phyloP scores from a whole-genome alignment of 2,113 vertebrate genomes.

The Xiphophorus couchianus region DNA sequence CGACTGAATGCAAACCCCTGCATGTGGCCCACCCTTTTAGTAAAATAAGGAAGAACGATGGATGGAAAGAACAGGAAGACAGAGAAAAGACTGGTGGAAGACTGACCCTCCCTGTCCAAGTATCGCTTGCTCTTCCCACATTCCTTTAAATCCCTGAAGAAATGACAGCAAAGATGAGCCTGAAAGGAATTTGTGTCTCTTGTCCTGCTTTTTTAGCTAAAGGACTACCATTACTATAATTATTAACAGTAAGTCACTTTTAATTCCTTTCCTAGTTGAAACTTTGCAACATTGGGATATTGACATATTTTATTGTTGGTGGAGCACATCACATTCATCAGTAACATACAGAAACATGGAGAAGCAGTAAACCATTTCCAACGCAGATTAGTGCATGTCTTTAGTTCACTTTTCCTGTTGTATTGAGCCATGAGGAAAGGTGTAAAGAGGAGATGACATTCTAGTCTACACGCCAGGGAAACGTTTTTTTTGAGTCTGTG shows the following conservation, averaged over 20 bases:
- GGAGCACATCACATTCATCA: neutral
- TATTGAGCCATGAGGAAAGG: constrained; percentile 48
- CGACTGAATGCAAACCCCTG: constrained; percentile 27
- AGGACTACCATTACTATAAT: constrained; percentile 9
- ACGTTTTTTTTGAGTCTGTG: constrained; percentile 60
- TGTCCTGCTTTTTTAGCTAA: constrained; percentile 33
- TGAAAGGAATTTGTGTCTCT: constrained; percentile 60
- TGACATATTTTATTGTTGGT: neutral
- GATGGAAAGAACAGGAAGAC: constrained; percentile 51
- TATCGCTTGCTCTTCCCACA: constrained; percentile 68
- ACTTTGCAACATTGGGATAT: neutral
- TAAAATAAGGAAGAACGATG: constrained; percentile 21
- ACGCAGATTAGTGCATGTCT: constrained; percentile 12
- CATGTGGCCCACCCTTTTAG: constrained; percentile 39
- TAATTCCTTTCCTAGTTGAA: neutral
- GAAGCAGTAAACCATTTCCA: constrained; percentile 30
- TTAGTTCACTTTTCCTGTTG: constrained; percentile 10
- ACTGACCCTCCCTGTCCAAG: constrained; percentile 60
- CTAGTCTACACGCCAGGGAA: constrained; percentile 37
- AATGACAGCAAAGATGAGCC: constrained; percentile 56
- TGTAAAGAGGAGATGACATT: constrained; percentile 55
- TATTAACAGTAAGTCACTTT: neutral
- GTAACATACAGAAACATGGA: constrained; percentile 1
- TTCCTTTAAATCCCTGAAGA: constrained; percentile 66
- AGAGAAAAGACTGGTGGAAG: constrained; percentile 56